These are phyloP conservation scores for Dysidea cf. avara DNA, from an alignment of 37 sponge, comb jelly and placozoan genomes.

Conservation along the genomic window DNA sequence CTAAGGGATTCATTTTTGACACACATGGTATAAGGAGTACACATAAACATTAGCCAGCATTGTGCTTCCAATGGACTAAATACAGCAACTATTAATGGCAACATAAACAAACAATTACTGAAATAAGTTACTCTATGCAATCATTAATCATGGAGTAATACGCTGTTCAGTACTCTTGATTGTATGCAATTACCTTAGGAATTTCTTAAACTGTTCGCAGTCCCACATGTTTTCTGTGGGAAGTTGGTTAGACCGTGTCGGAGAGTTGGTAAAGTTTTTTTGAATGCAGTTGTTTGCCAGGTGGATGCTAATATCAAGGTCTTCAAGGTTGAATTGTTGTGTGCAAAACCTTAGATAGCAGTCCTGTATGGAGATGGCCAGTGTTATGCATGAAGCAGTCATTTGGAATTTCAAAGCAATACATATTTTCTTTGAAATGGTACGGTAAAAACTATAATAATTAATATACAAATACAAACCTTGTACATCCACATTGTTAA, in stretches of 20 bases:
- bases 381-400: neutral
- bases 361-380: conserved; percentile 34
- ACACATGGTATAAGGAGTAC: neutral
- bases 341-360: conserved; percentile 90
- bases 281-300: conserved; percentile 95
- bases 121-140: too few relatives aligned
- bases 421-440: neutral
- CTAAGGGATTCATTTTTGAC: neutral
- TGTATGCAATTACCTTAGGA: conserved; percentile 50
- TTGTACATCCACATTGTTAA: conserved; percentile 96
- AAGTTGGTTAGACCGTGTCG: conserved; percentile 40
- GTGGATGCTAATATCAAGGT: conserved; percentile 88
- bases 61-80: neutral
- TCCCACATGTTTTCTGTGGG: conserved; percentile 95
- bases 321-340: conserved; percentile 71
- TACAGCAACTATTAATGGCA: too few relatives aligned
- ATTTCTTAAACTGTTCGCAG: conserved; percentile 66
- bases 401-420: neutral
- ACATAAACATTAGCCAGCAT: neutral
- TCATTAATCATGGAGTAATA: too few relatives aligned
- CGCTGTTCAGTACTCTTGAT: neutral
- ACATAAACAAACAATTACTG: too few relatives aligned
- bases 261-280: conserved; percentile 56
- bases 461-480: too few relatives aligned
- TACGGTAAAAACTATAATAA: too few relatives aligned